Conservation (phyloP, 2,113 vertebrate species). For the Xenus cinereus region DNA sequence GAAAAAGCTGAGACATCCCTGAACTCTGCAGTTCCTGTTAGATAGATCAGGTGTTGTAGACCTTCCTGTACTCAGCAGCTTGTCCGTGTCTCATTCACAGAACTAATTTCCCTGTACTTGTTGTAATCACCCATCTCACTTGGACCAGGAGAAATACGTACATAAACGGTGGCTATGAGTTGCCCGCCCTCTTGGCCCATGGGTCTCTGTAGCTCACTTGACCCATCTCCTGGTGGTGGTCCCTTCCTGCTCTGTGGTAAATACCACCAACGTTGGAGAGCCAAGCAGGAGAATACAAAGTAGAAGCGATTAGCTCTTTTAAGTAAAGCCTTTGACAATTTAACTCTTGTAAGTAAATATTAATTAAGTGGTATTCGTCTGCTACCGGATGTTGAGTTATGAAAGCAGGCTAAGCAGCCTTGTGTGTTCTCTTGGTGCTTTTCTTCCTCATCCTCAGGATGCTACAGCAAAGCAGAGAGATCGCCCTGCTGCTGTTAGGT, state of each 20-base stretch:
- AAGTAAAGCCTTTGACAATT: neutral
- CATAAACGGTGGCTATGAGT: neutral
- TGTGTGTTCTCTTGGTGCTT: neutral
- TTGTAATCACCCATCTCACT: neutral
- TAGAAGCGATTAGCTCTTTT: neutral
- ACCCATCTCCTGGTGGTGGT: neutral
- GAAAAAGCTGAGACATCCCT: neutral
- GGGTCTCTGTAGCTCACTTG: neutral
- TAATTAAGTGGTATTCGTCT: neutral
- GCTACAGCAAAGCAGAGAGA: neutral
- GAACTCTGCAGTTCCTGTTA: neutral
- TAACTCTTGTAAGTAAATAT: neutral
- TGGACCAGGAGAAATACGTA: neutral
- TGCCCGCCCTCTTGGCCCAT: neutral
- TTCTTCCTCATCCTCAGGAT: neutral
- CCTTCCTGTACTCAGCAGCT: neutral
- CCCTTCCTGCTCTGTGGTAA: neutral
- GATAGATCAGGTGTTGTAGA: neutral
- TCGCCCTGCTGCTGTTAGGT: neutral
- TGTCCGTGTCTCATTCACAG: neutral
- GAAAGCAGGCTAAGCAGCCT: neutral
- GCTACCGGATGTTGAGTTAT: neutral
- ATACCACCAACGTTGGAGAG: neutral
- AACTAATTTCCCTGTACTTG: neutral
- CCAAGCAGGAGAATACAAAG: neutral